phyloP scores from a whole-genome alignment of 2,113 vertebrate genomes.

The Otolemur garnettii region DNA sequence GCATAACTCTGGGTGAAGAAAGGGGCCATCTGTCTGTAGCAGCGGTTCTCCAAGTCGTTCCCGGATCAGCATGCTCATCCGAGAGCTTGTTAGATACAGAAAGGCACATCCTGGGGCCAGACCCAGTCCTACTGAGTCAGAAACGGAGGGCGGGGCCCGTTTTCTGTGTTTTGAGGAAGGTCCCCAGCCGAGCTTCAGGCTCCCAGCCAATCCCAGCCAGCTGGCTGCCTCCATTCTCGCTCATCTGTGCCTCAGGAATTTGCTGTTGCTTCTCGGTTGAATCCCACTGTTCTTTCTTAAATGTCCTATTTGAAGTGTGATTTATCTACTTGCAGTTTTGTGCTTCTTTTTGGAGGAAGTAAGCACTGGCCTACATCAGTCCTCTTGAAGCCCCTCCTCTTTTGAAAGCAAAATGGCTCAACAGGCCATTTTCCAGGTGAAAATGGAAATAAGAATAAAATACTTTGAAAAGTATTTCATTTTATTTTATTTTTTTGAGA shows the following conservation, averaged over 20 bases:
- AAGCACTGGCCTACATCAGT: background rate
- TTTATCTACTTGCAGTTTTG: background rate
- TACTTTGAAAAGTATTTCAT: background rate
- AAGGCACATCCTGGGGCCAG: background rate
- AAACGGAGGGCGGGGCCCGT: background rate
- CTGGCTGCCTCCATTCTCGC: background rate
- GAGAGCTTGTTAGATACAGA: background rate
- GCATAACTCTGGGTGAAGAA: background rate
- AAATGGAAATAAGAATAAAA: slow-evolving; percentile 40
- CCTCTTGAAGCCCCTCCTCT: background rate
- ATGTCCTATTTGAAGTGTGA: background rate
- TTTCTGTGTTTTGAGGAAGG: background rate
- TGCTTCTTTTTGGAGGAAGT: background rate
- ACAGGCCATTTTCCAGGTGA: background rate
- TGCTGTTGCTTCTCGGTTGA: background rate
- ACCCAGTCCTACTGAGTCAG: background rate
- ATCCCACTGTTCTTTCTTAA: background rate
- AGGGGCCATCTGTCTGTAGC: background rate
- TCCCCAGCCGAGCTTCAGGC: background rate
- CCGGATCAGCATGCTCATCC: background rate
- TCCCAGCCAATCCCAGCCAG: background rate
- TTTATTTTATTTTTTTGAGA: too few relatives aligned
- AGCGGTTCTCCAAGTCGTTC: background rate
- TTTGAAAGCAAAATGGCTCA: background rate
- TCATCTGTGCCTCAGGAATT: background rate